These are phyloP conservation scores for Drosophila cardini DNA, from an alignment of 1,140 invertebrate species.

Conservation along the genomic window DNA sequence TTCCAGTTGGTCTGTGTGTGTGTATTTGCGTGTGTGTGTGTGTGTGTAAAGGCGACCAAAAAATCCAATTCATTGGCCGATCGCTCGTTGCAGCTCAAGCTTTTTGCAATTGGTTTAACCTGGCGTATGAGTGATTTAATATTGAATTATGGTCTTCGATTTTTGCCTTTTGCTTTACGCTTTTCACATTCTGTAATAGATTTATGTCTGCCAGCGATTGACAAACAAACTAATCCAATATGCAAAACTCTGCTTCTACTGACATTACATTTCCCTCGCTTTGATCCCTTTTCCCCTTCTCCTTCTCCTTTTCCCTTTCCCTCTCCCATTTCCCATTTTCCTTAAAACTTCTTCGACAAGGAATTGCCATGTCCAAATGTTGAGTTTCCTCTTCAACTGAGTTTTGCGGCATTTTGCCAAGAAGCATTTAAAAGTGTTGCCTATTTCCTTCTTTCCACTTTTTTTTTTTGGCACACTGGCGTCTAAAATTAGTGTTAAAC, in stretches of 20 bases:
- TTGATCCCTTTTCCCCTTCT: slow-evolving; percentile 11
- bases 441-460: neutral
- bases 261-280: slow-evolving; percentile 21
- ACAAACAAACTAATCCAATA: slow-evolving; percentile 52
- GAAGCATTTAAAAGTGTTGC: slow-evolving; percentile 52
- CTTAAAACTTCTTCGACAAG: slow-evolving; percentile 20
- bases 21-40: neutral
- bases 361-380: slow-evolving; percentile 32
- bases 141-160: slow-evolving; percentile 79
- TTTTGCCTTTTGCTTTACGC: slow-evolving; percentile 42
- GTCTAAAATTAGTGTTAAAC: slow-evolving; percentile 62
- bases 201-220: slow-evolving; percentile 59
- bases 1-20: slow-evolving; percentile 30
- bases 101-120: slow-evolving; percentile 70
- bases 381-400: neutral
- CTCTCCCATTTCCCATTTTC: slow-evolving; percentile 11
- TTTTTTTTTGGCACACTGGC: slow-evolving; percentile 49
- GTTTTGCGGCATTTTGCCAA: slow-evolving; percentile 65
- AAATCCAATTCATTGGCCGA: slow-evolving; percentile 42
- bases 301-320: neutral
- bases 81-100: slow-evolving; percentile 16
- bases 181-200: slow-evolving; percentile 68
- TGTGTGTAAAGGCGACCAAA: slow-evolving; percentile 23
- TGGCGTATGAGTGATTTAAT: slow-evolving; percentile 82
- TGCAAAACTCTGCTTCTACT: slow-evolving; percentile 29